Percentiles rank a stretch among this genome's conserved stretches.
Conservation (phyloP, 1,140 invertebrate genomes). For the Nymphalis io region DNA sequence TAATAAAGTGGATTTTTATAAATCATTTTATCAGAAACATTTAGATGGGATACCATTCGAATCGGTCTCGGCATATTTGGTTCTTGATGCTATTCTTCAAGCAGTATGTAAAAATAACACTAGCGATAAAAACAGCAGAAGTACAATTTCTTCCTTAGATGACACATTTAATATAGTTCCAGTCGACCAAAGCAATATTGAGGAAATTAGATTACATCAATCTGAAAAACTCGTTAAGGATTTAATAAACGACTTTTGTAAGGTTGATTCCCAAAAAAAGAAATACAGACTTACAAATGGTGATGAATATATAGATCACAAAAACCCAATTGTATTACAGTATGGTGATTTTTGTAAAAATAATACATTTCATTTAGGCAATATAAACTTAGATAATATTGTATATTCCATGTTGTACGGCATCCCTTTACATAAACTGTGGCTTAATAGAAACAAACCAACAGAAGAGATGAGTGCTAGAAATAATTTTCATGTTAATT, state of each 20-base stretch:
- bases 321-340: conserved; percentile 62
- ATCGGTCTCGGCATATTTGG: conserved; percentile 64
- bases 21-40: conserved; percentile 57
- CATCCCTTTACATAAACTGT: conserved; percentile 64
- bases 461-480: conserved; percentile 57
- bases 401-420: conserved; percentile 52
- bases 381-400: conserved; percentile 63
- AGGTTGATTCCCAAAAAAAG: conserved; percentile 53
- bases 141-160: conserved; percentile 48
- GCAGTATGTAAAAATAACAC: conserved; percentile 51
- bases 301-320: conserved; percentile 61
- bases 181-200: conserved; percentile 31
- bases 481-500: conserved; percentile 67
- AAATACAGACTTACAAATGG: conserved; percentile 62
- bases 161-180: neutral
- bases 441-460: conserved; percentile 46
- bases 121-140: conserved; percentile 44
- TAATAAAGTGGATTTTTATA: conserved; percentile 29
- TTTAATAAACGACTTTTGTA: conserved; percentile 58
- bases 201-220: conserved; percentile 45
- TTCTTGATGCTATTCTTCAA: conserved; percentile 75
- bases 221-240: conserved; percentile 57
- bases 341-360: conserved; percentile 63
- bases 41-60: conserved; percentile 71
- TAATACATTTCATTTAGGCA: conserved; percentile 64